A percentile compares a stretch with the other conserved stretches of the same genome.
Conservation (phyloP, 2,113 vertebrate genomes). For the Menidia beryllina region DNA sequence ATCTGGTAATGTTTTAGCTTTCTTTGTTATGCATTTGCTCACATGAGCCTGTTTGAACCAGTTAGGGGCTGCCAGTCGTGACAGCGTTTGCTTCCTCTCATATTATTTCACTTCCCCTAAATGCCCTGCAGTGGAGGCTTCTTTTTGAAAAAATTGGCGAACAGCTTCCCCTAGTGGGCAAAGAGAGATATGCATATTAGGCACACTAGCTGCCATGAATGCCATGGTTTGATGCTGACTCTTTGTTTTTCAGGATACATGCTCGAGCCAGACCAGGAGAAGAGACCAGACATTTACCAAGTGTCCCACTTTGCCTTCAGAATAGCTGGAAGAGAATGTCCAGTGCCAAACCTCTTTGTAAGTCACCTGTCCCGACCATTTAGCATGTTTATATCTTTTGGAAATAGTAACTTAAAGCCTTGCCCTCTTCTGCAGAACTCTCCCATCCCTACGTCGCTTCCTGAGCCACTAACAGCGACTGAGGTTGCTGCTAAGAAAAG, state of each 20-base stretch:
- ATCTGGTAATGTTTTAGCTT: background rate
- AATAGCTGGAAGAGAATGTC: slow-evolving; percentile 92
- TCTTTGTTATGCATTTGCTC: slow-evolving; percentile 12
- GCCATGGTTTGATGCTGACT: background rate
- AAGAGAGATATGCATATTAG: background rate
- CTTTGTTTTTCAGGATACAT: slow-evolving; percentile 87
- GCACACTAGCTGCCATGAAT: background rate
- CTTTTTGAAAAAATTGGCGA: slow-evolving; percentile 24
- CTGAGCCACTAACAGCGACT: slow-evolving; percentile 93
- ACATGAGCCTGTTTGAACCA: slow-evolving; percentile 52
- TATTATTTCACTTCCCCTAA: slow-evolving; percentile 36
- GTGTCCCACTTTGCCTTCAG: slow-evolving; percentile 96
- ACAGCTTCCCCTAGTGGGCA: slow-evolving; percentile 65
- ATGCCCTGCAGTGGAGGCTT: background rate
- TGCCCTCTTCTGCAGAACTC: slow-evolving; percentile 83
- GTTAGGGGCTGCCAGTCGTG: slow-evolving; percentile 16
- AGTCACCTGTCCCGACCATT: slow-evolving; percentile 66
- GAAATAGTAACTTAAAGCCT: background rate
- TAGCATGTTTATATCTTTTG: background rate
- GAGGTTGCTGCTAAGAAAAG: slow-evolving; percentile 95
- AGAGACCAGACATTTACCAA: slow-evolving; percentile 96
- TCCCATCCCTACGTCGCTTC: slow-evolving; percentile 89
- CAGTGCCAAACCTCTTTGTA: slow-evolving; percentile 94
- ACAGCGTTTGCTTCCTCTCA: slow-evolving; percentile 10
- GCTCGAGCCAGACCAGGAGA: slow-evolving; percentile 95